Conservation (phyloP, 2,113 vertebrate genomes). For the Vidua chalybeata region DNA sequence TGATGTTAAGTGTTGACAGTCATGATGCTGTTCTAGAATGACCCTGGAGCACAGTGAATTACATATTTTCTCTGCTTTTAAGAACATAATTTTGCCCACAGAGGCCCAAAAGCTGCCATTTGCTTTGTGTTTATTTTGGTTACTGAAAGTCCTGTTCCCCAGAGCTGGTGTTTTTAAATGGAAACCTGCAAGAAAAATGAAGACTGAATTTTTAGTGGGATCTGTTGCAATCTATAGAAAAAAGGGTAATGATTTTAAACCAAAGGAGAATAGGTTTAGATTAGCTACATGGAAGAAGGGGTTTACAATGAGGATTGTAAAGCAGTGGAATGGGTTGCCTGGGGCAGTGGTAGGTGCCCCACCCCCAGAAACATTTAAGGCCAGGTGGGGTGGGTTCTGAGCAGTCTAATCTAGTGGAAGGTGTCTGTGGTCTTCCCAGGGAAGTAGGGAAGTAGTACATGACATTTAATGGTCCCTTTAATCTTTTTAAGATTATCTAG, state of each 20-base stretch:
- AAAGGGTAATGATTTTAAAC: not conserved
- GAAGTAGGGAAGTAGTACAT: no score
- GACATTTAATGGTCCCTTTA: not conserved
- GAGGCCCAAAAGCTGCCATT: not conserved
- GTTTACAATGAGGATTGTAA: not conserved
- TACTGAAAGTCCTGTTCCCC: not conserved
- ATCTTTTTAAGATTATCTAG: not conserved
- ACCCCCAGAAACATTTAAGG: not conserved
- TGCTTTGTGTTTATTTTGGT: not conserved
- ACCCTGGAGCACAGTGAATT: fast-evolving
- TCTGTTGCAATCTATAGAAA: not conserved
- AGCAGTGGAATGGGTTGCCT: not conserved
- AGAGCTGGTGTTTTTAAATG: not conserved
- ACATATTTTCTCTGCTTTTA: not conserved
- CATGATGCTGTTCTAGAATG: not conserved
- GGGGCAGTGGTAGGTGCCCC: not conserved
- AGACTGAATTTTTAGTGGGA: not conserved
- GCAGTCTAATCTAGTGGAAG: not conserved
- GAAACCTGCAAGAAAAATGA: not conserved
- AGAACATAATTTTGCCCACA: not conserved
- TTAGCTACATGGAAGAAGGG: not conserved
- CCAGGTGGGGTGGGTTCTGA: not conserved
- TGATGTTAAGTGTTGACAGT: not conserved
- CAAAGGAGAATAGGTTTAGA: not conserved
- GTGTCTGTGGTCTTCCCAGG: no score